phyloP scores from a whole-genome alignment of 2,888 invertebrate species.

The Chironomus riparius region DNA sequence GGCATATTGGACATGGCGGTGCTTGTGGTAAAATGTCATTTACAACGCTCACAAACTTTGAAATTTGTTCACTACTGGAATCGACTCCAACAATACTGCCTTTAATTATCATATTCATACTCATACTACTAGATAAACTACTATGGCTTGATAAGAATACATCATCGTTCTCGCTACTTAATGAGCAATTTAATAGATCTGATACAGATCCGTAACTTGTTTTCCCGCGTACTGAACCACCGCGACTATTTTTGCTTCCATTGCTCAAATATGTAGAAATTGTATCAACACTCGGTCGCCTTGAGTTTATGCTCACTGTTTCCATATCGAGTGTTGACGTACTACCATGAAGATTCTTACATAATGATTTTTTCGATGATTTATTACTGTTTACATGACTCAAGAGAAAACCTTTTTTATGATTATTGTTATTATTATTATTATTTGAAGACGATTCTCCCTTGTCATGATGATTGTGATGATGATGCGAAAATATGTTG shows the following conservation, averaged over 20 bases:
- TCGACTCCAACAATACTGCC: slow-evolving; percentile 33
- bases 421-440: neutral
- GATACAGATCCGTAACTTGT: slow-evolving; percentile 48
- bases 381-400: slow-evolving; percentile 2
- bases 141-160: slow-evolving; percentile 45
- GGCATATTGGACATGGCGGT: slow-evolving; percentile 63
- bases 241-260: slow-evolving; percentile 61
- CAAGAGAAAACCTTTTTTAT: slow-evolving; percentile 7
- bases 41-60: slow-evolving; percentile 59
- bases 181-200: slow-evolving; percentile 61
- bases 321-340: slow-evolving; percentile 41
- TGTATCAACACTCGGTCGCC: slow-evolving; percentile 76
- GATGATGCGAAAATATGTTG: slow-evolving; percentile 55
- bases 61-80: slow-evolving; percentile 49
- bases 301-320: slow-evolving; percentile 65
- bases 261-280: slow-evolving; percentile 83
- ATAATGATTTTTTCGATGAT: slow-evolving; percentile 10
- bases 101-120: slow-evolving; percentile 29
- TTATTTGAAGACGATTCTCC: neutral
- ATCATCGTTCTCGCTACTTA: slow-evolving; percentile 66
- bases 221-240: slow-evolving; percentile 44
- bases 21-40: slow-evolving; percentile 47
- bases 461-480: slow-evolving; percentile 10
- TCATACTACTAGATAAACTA: slow-evolving; percentile 33
- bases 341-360: slow-evolving; percentile 22